Conservation (phyloP, 2,888 invertebrate genomes). For the Hemithea aestivaria region DNA sequence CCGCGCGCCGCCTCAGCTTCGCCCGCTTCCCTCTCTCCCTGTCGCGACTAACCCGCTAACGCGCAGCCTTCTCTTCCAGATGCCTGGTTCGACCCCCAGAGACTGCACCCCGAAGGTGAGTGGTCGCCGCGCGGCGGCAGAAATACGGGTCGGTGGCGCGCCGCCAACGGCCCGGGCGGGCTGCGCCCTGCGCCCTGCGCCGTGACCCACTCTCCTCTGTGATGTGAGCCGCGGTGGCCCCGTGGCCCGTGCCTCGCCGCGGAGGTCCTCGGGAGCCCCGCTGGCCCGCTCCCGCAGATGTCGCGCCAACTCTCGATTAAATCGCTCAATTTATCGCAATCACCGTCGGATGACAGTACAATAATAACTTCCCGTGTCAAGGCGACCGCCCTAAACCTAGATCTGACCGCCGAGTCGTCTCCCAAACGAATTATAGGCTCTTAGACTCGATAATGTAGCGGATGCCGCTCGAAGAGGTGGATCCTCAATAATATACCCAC, state of each 20-base stretch:
- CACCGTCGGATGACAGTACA: constrained; percentile 39
- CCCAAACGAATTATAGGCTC: too few species aligned
- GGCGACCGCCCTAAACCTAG: constrained; percentile 33
- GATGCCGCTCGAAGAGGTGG: too few species aligned
- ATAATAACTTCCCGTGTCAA: constrained; percentile 50
- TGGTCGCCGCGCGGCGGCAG: constrained; percentile 47
- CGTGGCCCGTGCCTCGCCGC: not conserved
- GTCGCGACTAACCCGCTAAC: constrained; percentile 79
- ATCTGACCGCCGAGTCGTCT: not conserved
- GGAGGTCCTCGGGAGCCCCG: not conserved
- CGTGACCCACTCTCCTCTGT: constrained; percentile 32
- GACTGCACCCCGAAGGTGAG: constrained; percentile 95
- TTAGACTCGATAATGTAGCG: too few species aligned
- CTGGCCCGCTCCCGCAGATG: constrained; percentile 12
- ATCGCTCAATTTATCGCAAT: constrained; percentile 23
- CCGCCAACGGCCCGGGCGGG: constrained; percentile 46
- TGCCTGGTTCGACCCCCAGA: constrained; percentile 96
- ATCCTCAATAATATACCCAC: too few species aligned
- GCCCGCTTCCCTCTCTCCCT: constrained; percentile 55
- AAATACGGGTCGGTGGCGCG: constrained; percentile 51
- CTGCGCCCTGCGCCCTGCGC: constrained; percentile 34
- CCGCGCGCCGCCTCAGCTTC: constrained; percentile 48
- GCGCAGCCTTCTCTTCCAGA: constrained; percentile 86
- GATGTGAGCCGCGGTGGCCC: constrained; percentile 5
- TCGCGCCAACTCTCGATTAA: constrained; percentile 27